These are phyloP conservation scores for Galemys pyrenaicus DNA, from an alignment of 2,113 vertebrate species.

Conservation along the genomic window DNA sequence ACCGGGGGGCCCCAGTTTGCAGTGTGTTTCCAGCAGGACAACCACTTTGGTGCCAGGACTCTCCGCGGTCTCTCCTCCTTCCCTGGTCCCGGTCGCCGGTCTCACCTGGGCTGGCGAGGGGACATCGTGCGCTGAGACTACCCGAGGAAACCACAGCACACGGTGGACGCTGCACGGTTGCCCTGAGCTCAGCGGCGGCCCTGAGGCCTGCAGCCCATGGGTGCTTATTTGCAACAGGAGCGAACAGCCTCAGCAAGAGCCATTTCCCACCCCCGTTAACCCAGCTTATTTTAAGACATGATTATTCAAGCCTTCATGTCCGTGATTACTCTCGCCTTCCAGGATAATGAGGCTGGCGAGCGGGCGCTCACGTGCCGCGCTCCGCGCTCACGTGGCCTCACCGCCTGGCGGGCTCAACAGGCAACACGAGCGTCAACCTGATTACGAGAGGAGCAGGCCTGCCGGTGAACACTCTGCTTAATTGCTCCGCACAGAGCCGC, in stretches of 20 bases:
- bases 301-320: slow-evolving; percentile 2
- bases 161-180: too few relatives aligned
- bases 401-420: not conserved
- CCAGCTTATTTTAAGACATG: slow-evolving; percentile 36
- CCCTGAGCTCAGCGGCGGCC: not conserved
- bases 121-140: too few relatives aligned
- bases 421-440: not conserved
- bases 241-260: not conserved
- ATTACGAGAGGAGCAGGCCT: not conserved
- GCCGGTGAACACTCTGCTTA: not conserved
- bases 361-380: not conserved
- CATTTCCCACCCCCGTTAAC: not conserved
- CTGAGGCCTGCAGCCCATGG: not conserved
- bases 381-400: not conserved
- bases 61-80: not conserved
- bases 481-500: not conserved
- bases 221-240: not conserved
- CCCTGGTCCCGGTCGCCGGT: not conserved
- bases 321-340: not conserved
- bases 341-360: not conserved
- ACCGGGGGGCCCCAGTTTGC: too few relatives aligned
- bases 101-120: too few relatives aligned
- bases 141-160: too few relatives aligned
- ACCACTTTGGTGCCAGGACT: not conserved
- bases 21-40: not conserved